Evolutionary conservation across 2,797 vertebrate species (phyloP).

Genomic region (Tangara arthus): DNA sequence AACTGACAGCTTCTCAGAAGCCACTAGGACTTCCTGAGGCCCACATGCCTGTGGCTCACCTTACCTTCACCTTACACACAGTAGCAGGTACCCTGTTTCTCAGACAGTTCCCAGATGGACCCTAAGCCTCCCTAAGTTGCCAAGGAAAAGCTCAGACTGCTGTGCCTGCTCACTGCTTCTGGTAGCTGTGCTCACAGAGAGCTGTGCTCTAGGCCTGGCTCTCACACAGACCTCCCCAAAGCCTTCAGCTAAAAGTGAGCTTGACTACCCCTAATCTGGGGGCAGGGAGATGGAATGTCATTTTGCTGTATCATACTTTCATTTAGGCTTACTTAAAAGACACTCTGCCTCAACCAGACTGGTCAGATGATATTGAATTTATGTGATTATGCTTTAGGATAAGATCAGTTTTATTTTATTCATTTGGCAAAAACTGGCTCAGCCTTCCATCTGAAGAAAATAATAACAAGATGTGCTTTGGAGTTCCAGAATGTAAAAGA

Average conservation of each 20-base stretch:
- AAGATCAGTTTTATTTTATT: not conserved
- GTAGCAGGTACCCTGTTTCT: not conserved
- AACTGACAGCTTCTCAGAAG: not conserved
- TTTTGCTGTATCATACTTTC: not conserved
- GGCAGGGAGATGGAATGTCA: not conserved
- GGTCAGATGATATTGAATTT: not conserved
- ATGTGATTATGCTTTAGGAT: not conserved
- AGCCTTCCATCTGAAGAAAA: not conserved
- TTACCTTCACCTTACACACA: not conserved
- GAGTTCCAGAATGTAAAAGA: not conserved
- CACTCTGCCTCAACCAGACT: not conserved
- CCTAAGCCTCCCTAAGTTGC: not conserved
- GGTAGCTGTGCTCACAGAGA: not conserved
- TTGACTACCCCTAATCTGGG: not conserved
- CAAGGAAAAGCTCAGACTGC: not conserved
- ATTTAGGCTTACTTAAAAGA: not conserved
- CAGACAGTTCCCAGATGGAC: not conserved
- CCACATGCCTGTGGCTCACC: not conserved
- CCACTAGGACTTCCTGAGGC: not conserved
- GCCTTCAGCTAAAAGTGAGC: not conserved
- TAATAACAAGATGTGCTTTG: not conserved
- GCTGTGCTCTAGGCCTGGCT: not conserved
- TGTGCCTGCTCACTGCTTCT: not conserved
- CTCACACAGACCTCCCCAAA: not conserved
- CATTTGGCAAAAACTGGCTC: not conserved